Evolutionary conservation across 2,113 vertebrate species (phyloP).

Genomic region (rabbit (Oryctolagus cuniculus)): DNA sequence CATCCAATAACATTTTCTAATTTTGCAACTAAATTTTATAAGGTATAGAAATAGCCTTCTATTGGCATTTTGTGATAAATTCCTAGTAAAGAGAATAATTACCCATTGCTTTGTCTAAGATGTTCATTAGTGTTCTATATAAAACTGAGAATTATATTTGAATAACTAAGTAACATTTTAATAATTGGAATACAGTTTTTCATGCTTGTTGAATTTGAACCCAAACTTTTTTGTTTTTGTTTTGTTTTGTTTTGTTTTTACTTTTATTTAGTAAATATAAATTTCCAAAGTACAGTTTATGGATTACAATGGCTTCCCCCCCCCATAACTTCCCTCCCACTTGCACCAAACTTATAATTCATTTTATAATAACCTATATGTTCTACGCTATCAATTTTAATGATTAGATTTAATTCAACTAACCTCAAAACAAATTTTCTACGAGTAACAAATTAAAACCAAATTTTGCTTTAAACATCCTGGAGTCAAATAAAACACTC

Average conservation of each 20-base stretch:
- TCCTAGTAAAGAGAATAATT: not conserved
- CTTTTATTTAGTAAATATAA: too few species aligned
- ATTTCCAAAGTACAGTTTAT: too few species aligned
- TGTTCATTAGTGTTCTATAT: not conserved
- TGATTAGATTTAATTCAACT: slow-evolving; percentile 45
- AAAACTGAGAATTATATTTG: slow-evolving; percentile 10
- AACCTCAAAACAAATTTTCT: slow-evolving; percentile 20
- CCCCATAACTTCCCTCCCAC: too few species aligned
- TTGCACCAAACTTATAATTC: too few species aligned
- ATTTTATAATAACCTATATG: slow-evolving; percentile 17
- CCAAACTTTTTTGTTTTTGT: too few species aligned
- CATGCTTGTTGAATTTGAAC: slow-evolving; percentile 14
- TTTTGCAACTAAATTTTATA: not conserved
- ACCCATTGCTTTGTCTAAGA: not conserved
- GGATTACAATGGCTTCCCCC: too few species aligned
- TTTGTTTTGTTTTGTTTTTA: too few species aligned
- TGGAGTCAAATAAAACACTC: not conserved
- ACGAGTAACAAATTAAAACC: slow-evolving; percentile 29
- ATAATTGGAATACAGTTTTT: not conserved
- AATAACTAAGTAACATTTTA: slow-evolving; percentile 41
- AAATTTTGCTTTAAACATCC: not conserved
- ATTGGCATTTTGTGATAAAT: not conserved
- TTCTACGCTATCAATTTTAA: slow-evolving; percentile 41
- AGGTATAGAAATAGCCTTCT: not conserved
- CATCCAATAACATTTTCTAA: too few species aligned